Percentiles rank a stretch among this genome's conserved stretches.
These are phyloP conservation scores for Caenorhabditis doughertyi DNA, from an alignment of 2,888 invertebrate genomes.

Conservation along the genomic window DNA sequence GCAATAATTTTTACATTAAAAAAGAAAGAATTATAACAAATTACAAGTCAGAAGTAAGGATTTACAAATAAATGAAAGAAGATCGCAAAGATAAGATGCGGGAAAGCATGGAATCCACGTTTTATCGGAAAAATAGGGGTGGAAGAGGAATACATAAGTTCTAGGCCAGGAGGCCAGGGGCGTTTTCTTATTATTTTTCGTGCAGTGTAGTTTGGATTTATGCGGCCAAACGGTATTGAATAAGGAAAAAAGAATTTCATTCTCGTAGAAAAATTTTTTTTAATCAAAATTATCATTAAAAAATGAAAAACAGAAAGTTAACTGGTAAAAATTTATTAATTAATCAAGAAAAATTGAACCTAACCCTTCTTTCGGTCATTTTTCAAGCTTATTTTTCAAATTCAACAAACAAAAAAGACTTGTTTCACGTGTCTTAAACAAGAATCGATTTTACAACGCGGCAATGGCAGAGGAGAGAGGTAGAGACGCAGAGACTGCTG, in stretches of 20 bases:
- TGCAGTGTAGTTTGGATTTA: background rate
- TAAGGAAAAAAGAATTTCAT: too few species aligned
- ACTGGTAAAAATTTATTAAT: too few species aligned
- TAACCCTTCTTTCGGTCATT: too few species aligned
- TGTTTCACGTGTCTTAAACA: background rate
- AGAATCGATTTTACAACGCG: constrained; percentile 9
- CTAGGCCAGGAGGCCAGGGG: constrained; percentile 16
- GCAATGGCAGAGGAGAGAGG: background rate
- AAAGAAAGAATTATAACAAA: background rate
- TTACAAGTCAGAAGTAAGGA: background rate
- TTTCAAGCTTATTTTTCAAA: too few species aligned
- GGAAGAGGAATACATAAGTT: constrained; percentile 8
- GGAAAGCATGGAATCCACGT: constrained; percentile 18
- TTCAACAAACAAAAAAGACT: background rate
- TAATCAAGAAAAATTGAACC: too few species aligned
- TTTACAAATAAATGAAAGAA: background rate
- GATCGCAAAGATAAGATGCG: constrained; percentile 19
- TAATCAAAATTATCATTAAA: too few species aligned
- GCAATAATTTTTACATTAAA: background rate
- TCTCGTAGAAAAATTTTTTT: too few species aligned
- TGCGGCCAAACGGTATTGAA: too few species aligned
- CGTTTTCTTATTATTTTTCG: background rate
- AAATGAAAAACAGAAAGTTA: too few species aligned
- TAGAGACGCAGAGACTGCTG: background rate
- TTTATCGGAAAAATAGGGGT: background rate